These are phyloP conservation scores for Hozukius guyotensis DNA, from an alignment of 2,797 vertebrate species.

Conservation along the genomic window DNA sequence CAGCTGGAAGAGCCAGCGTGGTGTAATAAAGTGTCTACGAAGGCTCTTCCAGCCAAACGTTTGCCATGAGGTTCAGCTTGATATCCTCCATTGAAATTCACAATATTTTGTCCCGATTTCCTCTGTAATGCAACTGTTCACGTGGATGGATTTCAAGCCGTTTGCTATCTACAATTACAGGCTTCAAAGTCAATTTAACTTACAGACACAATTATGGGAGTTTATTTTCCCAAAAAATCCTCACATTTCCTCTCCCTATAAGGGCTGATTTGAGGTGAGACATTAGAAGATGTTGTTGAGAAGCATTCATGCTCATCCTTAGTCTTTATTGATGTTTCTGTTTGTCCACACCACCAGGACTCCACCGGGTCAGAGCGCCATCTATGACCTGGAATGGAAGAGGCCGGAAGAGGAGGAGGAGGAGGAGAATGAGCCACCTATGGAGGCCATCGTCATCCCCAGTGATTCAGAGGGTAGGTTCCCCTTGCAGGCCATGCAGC, in stretches of 20 bases:
- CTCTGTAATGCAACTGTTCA: too few relatives aligned
- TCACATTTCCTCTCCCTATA: conserved; percentile 26
- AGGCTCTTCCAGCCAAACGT: too few relatives aligned
- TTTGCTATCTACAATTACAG: background rate
- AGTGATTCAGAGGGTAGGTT: conserved; percentile 71
- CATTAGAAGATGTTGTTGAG: background rate
- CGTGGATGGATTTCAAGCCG: background rate
- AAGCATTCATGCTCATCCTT: background rate
- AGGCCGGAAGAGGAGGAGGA: conserved; percentile 64
- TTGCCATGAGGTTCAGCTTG: too few relatives aligned
- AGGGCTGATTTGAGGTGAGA: conserved; percentile 46
- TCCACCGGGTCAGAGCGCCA: conserved; percentile 66
- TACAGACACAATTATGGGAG: background rate
- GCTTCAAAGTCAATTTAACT: background rate
- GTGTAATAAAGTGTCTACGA: too few relatives aligned
- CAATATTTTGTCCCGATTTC: too few relatives aligned
- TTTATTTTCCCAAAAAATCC: background rate
- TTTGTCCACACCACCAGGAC: conserved; percentile 71
- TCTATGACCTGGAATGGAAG: conserved; percentile 79
- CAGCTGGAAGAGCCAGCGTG: too few relatives aligned
- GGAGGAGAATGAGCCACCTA: conserved; percentile 54
- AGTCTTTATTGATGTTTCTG: background rate
- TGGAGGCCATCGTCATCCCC: conserved; percentile 54
- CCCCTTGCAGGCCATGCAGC: background rate
- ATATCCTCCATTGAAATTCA: too few relatives aligned